Base-by-base conservation (phyloP, 2,888 invertebrate genomes). In the Nycteola revayana region DNA sequence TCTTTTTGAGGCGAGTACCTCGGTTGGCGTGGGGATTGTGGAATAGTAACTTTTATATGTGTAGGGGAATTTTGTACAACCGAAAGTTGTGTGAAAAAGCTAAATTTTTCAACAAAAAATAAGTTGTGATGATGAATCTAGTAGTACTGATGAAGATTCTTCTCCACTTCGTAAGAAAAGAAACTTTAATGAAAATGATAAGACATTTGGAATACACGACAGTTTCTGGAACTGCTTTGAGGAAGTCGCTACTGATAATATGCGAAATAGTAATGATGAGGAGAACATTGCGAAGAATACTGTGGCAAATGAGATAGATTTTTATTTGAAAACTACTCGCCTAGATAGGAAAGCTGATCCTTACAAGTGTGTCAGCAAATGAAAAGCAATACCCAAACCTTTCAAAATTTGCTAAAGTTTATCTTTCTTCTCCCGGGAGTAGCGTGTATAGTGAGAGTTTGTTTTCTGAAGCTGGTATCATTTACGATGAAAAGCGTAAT, bases 181-280 rank as follows among this genome's bases (percentile, higher is more conserved):
- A 14, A 14, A 14, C 36, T 43, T 35, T 7, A 25, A 25, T 9
- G 25, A 25, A 25, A 25, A 25, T 25, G 25, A 25, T 25, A 25
- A 6, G 43, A 42, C 43, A 24, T 4, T 48, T 46, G 43, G 50
- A 48, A 42, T 36, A 45, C 49, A 50, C 31, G 38, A 57, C 48
- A 53, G 39, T 46, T 53, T 56, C 33, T 53, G 51, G 50, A 44
- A 49, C 37, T 56, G 52, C 32, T 56, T 50, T 51, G 43, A 54
- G 8, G 53, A 57, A 48, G 51, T 49, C 36, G 46, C 53, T 36
- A 46, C 25, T 38, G 47, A 47, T 45, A 49, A 57, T 43, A 44
- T 28, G 37, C 21, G 38, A 38, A 41, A 47, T 40, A 24, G 5
- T 49, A 32, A 42, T 35, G 40, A 47, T 42, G 42, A 21, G n/a